Evolutionary conservation across 2,113 vertebrate species (phyloP).

Genomic region (Prochilodus magdalenae): DNA sequence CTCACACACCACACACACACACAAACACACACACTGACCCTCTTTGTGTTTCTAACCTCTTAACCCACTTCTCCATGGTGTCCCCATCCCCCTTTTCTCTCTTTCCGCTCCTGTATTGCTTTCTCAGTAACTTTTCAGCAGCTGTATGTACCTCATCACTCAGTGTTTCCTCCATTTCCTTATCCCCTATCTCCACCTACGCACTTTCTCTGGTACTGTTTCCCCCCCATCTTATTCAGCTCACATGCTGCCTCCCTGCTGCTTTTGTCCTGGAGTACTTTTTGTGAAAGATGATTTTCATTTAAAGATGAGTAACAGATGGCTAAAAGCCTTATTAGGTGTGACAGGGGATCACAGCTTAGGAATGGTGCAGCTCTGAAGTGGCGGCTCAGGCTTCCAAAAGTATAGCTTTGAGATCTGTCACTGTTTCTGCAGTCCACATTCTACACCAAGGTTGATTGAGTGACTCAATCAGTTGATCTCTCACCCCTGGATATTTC

Average conservation of each 20-base stretch:
- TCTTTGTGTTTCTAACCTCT: constrained; percentile 71
- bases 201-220: constrained; percentile 18
- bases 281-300: too few species aligned
- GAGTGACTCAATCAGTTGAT: not conserved
- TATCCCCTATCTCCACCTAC: constrained; percentile 24
- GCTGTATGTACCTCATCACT: constrained; percentile 35
- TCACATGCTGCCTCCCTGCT: not conserved
- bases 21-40: constrained; percentile 34
- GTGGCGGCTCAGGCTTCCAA: not conserved
- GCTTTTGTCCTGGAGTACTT: not conserved
- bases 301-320: not conserved
- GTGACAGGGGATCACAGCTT: not conserved
- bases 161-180: constrained; percentile 34
- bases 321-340: not conserved
- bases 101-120: not conserved
- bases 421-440: not conserved
- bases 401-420: not conserved
- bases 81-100: constrained; percentile 21
- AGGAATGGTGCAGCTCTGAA: not conserved
- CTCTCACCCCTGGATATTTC: not conserved
- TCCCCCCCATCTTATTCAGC: not conserved
- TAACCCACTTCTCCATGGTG: constrained; percentile 70
- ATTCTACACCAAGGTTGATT: not conserved
- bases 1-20: not conserved
- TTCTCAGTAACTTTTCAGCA: constrained; percentile 34